Conservation (phyloP, 2,888 invertebrate species). For the Pseudococcus jackbeardsleyi region DNA sequence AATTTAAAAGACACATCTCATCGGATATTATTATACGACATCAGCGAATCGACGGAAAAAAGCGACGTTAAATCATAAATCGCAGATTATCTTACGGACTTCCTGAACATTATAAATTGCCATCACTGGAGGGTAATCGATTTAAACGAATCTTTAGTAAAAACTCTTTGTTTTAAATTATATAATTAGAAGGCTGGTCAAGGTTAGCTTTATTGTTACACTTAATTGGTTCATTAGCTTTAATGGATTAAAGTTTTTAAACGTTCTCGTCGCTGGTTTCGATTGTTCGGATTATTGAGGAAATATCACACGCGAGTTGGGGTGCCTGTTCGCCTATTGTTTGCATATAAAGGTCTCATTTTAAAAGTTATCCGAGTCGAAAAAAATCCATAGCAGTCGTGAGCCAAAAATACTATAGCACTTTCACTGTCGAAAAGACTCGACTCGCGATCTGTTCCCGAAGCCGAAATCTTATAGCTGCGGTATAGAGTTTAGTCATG, state of each 20-base stretch:
- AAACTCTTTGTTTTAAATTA: conserved; percentile 45
- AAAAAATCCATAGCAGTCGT: not conserved
- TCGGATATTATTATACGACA: not conserved
- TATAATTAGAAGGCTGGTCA: conserved; percentile 53
- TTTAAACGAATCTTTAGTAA: conserved; percentile 13
- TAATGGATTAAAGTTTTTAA: conserved; percentile 23
- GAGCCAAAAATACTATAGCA: not conserved
- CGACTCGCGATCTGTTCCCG: not conserved
- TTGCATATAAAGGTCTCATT: not conserved
- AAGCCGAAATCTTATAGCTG: not conserved
- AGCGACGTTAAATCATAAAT: not conserved
- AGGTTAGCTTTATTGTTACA: conserved; percentile 34
- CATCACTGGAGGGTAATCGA: conserved; percentile 18
- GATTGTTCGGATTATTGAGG: conserved; percentile 7
- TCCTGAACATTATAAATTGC: conserved; percentile 5
- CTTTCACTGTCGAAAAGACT: conserved; percentile 16
- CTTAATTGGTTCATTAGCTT: conserved; percentile 54
- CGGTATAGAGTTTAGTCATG: conserved; percentile 40
- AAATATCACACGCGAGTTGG: not conserved
- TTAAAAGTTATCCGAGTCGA: not conserved
- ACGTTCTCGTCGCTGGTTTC: not conserved
- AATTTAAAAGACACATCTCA: not conserved
- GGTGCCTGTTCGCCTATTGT: not conserved
- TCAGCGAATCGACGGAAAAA: conserved; percentile 20
- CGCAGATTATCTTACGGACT: conserved; percentile 14